Evolutionary conservation across 2,113 vertebrate genomes (phyloP), one percentile per base, ranked within the genome.

Genomic region (Brachypteracias leptosomus): DNA sequence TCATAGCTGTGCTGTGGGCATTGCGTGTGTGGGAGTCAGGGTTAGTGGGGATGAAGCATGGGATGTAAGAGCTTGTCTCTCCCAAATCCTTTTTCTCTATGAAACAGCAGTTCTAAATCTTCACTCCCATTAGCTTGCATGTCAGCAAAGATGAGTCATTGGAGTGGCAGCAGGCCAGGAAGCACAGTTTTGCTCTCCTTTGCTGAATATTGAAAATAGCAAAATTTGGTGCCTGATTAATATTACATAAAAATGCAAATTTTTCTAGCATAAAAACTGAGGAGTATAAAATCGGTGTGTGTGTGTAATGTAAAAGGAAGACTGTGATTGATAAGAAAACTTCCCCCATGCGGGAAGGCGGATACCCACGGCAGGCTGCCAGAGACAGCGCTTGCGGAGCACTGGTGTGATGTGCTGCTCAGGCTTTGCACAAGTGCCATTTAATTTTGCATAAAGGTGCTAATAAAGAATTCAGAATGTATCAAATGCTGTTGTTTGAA

Each of bases 81-180:
- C 28, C 20, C 33, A 75, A 89, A 92, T 88, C 42, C 65, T 80
- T 92, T 92, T 89, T 75, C 70, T 93, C 52, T 92, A 14, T 71
- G 73, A 89, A 95, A 42, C 68, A 90, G 67, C 72, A 95, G 2
- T 63, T 93, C 68, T 83, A 58, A 57, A 80, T 90, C 79, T 93
- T 95, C 28, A 65, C 35, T 12, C n/a, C 31, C 44, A 51, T 88
- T 88, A 90, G 24, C 52, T 78, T 89, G 57, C 73, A 9, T 84
- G 70, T 95, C 91, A 93, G 93, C 81, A 88, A 51, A 92, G 87
- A 91, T 95, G 95, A 96, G 80, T 96, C 96, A 95, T 6, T 94
- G 81, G 13, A 76, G 74, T 83, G 89, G 85, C 94, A 96, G 77
- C 81, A 91, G 62, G 87, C 89, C 91, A 89, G 81, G 70, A 96